phyloP scores from a whole-genome alignment of 2,888 invertebrate species.

The Flexamia atlantica region DNA sequence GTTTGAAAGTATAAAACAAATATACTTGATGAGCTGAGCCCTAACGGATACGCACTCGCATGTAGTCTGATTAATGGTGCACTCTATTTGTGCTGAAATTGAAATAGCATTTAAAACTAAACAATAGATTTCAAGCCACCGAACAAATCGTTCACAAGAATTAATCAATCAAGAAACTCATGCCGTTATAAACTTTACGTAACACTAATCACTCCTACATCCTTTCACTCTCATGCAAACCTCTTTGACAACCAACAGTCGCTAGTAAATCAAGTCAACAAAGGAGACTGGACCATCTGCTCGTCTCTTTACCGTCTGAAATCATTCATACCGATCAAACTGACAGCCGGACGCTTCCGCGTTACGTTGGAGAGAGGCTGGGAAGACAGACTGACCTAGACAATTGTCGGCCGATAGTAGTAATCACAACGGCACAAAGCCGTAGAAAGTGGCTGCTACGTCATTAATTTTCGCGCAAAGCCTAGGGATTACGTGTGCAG shows the following conservation, averaged over 20 bases:
- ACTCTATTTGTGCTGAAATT: too few species aligned
- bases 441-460: slow-evolving; percentile 23
- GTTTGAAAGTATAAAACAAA: too few species aligned
- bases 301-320: slow-evolving; percentile 14
- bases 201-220: too few species aligned
- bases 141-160: too few species aligned
- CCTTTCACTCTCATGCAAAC: background rate
- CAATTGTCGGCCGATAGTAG: slow-evolving; percentile 51
- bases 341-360: slow-evolving; percentile 23
- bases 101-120: too few species aligned
- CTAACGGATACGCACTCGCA: too few species aligned
- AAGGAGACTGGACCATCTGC: background rate
- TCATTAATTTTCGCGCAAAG: slow-evolving; percentile 46
- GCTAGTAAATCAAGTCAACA: background rate
- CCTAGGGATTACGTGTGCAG: slow-evolving; percentile 18
- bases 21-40: too few species aligned
- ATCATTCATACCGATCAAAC: slow-evolving; percentile 18
- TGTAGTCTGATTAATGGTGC: too few species aligned
- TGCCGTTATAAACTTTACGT: too few species aligned
- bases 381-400: slow-evolving; percentile 3
- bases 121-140: too few species aligned
- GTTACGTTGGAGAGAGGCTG: background rate
- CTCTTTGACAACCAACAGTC: background rate
- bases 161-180: too few species aligned
- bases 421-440: slow-evolving; percentile 45